Evolutionary conservation across 2,113 vertebrate species (phyloP).

Genomic region (Monopterus albus): DNA sequence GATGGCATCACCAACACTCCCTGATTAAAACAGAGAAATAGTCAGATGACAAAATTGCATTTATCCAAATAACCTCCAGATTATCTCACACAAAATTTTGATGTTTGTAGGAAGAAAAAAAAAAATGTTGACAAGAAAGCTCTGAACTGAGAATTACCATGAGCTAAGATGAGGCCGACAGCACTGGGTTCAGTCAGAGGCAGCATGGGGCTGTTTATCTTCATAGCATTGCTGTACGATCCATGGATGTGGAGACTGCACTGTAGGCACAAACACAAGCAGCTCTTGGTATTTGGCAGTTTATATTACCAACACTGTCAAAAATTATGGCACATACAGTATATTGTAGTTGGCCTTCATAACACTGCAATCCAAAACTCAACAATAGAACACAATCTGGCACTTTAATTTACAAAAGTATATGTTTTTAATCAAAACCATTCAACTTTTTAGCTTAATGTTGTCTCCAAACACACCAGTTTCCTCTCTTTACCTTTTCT

Average conservation of each 20-base stretch:
- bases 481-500: constrained; percentile 81
- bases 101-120: too few species aligned
- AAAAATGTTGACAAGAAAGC: too few species aligned
- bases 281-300: background rate
- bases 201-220: constrained; percentile 89
- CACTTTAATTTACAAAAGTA: background rate
- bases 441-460: background rate
- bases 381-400: background rate
- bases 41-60: background rate
- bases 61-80: background rate
- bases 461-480: background rate
- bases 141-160: constrained; percentile 80
- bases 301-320: background rate
- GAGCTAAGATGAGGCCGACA: constrained; percentile 92
- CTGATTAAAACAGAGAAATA: constrained; percentile 66
- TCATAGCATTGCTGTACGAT: constrained; percentile 90
- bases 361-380: background rate
- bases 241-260: constrained; percentile 95
- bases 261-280: constrained; percentile 76
- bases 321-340: background rate
- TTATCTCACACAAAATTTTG: background rate
- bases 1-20: constrained; percentile 91
- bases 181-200: constrained; percentile 92
- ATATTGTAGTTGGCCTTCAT: too few species aligned
- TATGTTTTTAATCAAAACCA: background rate